These are phyloP conservation scores for Hemichromis elongatus DNA, from an alignment of 2,113 vertebrate genomes.

Conservation along the genomic window DNA sequence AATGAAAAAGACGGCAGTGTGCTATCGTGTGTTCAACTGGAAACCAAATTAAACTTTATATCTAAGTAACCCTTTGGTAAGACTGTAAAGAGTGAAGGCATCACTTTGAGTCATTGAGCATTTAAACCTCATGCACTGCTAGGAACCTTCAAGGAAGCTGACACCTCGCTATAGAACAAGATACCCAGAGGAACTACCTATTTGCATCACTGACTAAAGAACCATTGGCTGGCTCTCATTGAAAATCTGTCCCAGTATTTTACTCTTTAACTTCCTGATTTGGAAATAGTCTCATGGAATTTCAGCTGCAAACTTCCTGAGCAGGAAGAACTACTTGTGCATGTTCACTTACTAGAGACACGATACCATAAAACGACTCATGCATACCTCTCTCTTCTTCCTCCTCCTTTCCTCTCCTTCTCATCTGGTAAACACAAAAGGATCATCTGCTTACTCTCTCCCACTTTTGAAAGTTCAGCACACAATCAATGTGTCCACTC, in stretches of 20 bases:
- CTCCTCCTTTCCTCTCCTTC: not conserved
- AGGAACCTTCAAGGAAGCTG: not conserved
- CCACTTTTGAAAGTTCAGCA: not conserved
- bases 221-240: not conserved
- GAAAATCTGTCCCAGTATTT: not conserved
- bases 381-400: not conserved
- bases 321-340: not conserved
- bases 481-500: slow-evolving; percentile 38
- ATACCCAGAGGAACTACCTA: not conserved
- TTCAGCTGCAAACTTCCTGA: not conserved
- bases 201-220: not conserved
- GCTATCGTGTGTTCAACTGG: rapidly evolving
- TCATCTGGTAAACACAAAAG: not conserved
- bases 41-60: not conserved
- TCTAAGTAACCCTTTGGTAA: too few relatives aligned
- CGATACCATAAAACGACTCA: not conserved
- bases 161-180: not conserved
- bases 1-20: rapidly evolving
- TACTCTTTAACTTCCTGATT: not conserved
- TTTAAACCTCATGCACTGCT: not conserved
- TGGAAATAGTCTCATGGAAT: not conserved
- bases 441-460: not conserved
- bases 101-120: not conserved
- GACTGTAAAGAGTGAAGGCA: not conserved
- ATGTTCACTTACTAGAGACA: not conserved